Conservation (phyloP, 2,797 vertebrate genomes). For the Serranus cabrilla region DNA sequence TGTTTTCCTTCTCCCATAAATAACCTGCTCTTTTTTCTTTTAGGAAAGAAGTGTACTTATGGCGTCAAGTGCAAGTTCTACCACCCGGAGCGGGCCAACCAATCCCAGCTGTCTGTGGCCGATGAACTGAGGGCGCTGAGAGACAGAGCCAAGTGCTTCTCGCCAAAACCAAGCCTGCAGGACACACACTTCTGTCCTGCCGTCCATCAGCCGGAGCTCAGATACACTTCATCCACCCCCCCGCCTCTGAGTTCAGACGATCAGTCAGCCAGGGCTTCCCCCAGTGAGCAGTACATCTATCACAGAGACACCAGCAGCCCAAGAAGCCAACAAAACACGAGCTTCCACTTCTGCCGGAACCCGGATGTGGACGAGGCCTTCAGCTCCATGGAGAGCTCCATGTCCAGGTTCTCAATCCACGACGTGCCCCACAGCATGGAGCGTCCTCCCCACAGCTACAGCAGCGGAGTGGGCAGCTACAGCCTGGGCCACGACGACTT, state of each 20-base stretch:
- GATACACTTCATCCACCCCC: slow-evolving; percentile 34
- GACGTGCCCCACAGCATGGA: slow-evolving; percentile 42
- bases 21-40: slow-evolving; percentile 35
- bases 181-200: slow-evolving; percentile 3
- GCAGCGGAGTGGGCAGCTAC: slow-evolving; percentile 76
- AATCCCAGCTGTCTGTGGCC: slow-evolving; percentile 88
- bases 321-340: background rate
- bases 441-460: slow-evolving; percentile 57
- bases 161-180: slow-evolving; percentile 16
- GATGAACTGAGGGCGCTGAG: slow-evolving; percentile 91
- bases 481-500: slow-evolving; percentile 48
- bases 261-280: slow-evolving; percentile 41
- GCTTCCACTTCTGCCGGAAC: slow-evolving; percentile 40
- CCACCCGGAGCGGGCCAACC: slow-evolving; percentile 88
- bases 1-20: background rate
- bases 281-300: slow-evolving; percentile 48
- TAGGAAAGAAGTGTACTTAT: slow-evolving; percentile 94
- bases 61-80: slow-evolving; percentile 94
- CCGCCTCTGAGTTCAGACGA: slow-evolving; percentile 52
- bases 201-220: slow-evolving; percentile 29
- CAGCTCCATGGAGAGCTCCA: slow-evolving; percentile 72
- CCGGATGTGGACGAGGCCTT: slow-evolving; percentile 75
- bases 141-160: slow-evolving; percentile 67
- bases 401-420: slow-evolving; percentile 66
- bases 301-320: slow-evolving; percentile 54